phyloP scores from a whole-genome alignment of 2,113 vertebrate genomes.

The Calidris pugnax region DNA sequence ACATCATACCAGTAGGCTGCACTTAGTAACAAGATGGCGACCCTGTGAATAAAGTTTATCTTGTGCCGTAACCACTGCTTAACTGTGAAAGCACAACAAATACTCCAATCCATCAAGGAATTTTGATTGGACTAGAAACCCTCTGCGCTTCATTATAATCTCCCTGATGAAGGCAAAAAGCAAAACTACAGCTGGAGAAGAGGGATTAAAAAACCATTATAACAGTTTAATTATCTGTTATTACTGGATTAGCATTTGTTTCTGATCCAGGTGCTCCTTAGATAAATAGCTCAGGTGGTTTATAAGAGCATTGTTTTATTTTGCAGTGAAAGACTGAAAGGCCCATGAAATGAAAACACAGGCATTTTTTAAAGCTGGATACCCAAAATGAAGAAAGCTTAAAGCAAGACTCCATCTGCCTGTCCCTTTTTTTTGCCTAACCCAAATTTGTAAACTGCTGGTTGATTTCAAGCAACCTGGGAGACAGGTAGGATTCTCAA shows the following conservation, averaged over 20 bases:
- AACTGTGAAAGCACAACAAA: neutral
- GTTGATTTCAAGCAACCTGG: neutral
- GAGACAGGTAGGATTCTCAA: neutral
- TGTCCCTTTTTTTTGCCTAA: neutral
- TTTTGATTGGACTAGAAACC: constrained; percentile 42
- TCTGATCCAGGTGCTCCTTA: constrained; percentile 34
- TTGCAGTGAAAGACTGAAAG: neutral
- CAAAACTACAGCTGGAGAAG: constrained; percentile 5
- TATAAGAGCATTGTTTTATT: neutral
- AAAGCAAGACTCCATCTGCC: neutral
- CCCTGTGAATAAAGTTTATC: neutral
- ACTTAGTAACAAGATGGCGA: neutral
- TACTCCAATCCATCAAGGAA: neutral
- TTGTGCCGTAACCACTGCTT: neutral
- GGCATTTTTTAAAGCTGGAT: neutral
- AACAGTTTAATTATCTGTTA: constrained; percentile 35
- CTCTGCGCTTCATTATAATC: neutral
- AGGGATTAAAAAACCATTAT: constrained; percentile 11
- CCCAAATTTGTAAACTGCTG: neutral
- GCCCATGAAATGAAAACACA: neutral
- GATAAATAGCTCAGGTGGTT: constrained; percentile 19
- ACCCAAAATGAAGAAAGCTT: neutral
- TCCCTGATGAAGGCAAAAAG: constrained; percentile 11
- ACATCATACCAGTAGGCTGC: neutral
- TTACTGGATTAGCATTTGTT: constrained; percentile 18